Evolutionary conservation across 64 coral and sea anemone species (phyloP).

Genomic region (Stylophora pistillata): DNA sequence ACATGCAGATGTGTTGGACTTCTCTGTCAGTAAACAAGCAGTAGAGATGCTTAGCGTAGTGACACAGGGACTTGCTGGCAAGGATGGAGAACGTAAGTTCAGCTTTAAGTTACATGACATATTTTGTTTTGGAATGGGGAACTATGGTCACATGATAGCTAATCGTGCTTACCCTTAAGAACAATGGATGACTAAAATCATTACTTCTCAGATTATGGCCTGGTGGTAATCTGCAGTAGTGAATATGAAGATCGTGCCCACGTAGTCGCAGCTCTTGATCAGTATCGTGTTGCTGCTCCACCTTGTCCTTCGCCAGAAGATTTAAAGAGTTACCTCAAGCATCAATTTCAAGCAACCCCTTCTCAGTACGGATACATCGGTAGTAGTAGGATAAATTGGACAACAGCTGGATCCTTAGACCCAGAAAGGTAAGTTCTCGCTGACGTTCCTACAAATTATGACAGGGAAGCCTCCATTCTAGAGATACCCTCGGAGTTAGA

Average conservation of each 20-base stretch:
- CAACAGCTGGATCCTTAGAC: slow-evolving; percentile 69
- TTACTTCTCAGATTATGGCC: slow-evolving; percentile 65
- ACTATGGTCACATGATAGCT: no score
- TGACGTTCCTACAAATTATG: no score
- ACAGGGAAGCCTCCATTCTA: no score
- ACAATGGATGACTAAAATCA: no score
- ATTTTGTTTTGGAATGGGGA: no score
- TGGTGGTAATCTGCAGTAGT: slow-evolving; percentile 83
- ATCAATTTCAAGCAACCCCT: slow-evolving; percentile 41
- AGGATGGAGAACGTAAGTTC: slow-evolving; percentile 3
- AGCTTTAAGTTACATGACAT: neutral
- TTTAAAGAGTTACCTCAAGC: slow-evolving; percentile 56
- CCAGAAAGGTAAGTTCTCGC: slow-evolving; percentile 55
- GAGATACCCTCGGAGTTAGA: no score
- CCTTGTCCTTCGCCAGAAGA: slow-evolving; percentile 36
- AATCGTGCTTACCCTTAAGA: no score
- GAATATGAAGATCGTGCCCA: slow-evolving; percentile 85
- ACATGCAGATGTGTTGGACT: slow-evolving; percentile 82
- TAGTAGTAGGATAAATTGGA: slow-evolving; percentile 62
- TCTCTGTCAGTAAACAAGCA: slow-evolving; percentile 80
- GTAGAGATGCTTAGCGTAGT: slow-evolving; percentile 46
- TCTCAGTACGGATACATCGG: slow-evolving; percentile 57
- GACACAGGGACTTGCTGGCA: slow-evolving; percentile 62
- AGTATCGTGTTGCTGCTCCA: slow-evolving; percentile 61
- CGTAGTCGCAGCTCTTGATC: slow-evolving; percentile 86